Evolutionary conservation across 2,888 invertebrate species (phyloP).

Genomic region (Macrostomum cliftonense): DNA sequence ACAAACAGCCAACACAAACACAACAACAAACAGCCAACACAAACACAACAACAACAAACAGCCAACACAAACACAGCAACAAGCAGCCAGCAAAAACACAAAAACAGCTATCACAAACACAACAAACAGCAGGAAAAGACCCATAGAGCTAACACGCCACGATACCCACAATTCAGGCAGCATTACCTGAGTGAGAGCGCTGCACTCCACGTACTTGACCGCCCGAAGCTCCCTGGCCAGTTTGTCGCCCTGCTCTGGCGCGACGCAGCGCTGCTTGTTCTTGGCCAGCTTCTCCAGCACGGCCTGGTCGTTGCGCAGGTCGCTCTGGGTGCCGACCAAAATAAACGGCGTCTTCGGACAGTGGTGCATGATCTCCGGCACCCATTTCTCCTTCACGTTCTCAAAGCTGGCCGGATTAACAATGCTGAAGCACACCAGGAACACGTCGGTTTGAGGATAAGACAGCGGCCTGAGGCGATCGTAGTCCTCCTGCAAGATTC

Average conservation of each 20-base stretch:
- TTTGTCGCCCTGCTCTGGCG: conserved; percentile 84
- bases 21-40: no score
- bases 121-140: no score
- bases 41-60: no score
- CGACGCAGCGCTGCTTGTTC: conserved; percentile 93
- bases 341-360: conserved; percentile 96
- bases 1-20: no score
- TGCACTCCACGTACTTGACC: conserved; percentile 92
- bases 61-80: no score
- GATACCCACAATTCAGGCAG: neutral
- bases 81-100: no score
- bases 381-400: conserved; percentile 49
- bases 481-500: conserved; percentile 25
- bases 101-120: no score
- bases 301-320: conserved; percentile 75
- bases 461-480: conserved; percentile 25
- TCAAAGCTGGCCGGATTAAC: conserved; percentile 20
- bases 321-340: conserved; percentile 86
- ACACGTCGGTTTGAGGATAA: conserved; percentile 29
- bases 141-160: no score
- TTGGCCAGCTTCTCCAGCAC: conserved; percentile 76
- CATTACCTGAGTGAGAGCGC: conserved; percentile 65
- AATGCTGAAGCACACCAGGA: conserved; percentile 28
- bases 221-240: conserved; percentile 87
- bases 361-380: conserved; percentile 97